These are phyloP conservation scores for Tenthredo amoena DNA, from an alignment of 2,888 invertebrate genomes.

Conservation along the genomic window DNA sequence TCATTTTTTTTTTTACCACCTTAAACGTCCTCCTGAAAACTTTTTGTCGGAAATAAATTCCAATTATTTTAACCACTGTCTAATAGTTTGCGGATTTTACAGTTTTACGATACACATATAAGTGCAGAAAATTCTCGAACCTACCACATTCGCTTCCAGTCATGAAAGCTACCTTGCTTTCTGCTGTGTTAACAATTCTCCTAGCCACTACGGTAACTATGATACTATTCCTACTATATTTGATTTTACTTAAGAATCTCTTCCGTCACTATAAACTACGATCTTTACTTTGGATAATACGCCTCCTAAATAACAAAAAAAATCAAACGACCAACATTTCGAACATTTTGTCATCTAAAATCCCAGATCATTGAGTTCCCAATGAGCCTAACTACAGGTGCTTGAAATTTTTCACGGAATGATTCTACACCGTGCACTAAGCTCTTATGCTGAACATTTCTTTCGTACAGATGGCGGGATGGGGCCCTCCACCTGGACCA, in stretches of 20 bases:
- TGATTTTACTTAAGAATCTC: background rate
- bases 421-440: background rate
- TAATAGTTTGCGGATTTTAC: background rate
- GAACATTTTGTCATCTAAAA: background rate
- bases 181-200: slow-evolving; percentile 18
- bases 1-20: background rate
- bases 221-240: slow-evolving; percentile 3
- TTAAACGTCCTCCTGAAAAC: background rate
- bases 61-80: background rate
- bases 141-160: slow-evolving; percentile 5
- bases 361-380: background rate
- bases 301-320: background rate
- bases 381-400: background rate
- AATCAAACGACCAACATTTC: background rate
- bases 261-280: background rate
- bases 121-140: background rate
- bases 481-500: slow-evolving; percentile 13
- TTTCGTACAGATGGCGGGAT: slow-evolving; percentile 6
- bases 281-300: too few relatives aligned
- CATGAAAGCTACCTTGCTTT: slow-evolving; percentile 53
- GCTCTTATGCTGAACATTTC: background rate
- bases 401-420: background rate
- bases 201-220: slow-evolving; percentile 54
- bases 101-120: slow-evolving; percentile 20
- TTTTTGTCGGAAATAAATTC: background rate